phyloP scores from a whole-genome alignment of 2,888 invertebrate genomes.

The Apodemia mormo region DNA sequence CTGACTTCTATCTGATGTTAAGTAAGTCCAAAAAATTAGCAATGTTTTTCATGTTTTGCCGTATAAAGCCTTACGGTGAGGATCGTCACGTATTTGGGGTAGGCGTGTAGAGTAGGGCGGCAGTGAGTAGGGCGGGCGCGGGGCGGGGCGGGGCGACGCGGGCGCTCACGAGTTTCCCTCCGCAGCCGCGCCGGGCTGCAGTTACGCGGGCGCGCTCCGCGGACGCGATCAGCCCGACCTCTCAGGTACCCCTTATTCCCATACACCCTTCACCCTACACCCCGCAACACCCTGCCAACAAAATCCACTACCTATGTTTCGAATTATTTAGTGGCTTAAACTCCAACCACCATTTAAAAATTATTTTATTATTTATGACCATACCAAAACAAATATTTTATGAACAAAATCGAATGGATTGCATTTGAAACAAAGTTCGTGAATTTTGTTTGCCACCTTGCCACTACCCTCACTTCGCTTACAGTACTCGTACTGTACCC shows the following conservation, averaged over 20 bases:
- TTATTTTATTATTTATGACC: no score
- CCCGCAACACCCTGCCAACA: slow-evolving; percentile 27
- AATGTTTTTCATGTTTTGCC: no score
- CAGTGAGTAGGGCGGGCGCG: background rate
- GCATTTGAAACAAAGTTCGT: background rate
- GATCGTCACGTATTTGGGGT: background rate
- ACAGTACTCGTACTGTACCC: background rate
- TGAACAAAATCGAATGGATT: background rate
- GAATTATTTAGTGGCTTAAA: no score
- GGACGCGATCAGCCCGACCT: slow-evolving; percentile 87
- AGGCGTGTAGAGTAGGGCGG: slow-evolving; percentile 10
- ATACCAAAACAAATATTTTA: background rate
- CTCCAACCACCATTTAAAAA: no score
- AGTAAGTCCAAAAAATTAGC: no score
- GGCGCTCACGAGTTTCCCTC: slow-evolving; percentile 41
- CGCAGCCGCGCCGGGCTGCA: slow-evolving; percentile 70
- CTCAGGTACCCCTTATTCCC: slow-evolving; percentile 86
- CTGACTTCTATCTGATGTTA: no score
- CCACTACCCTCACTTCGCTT: slow-evolving; percentile 11
- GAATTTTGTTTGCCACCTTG: background rate
- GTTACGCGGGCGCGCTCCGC: slow-evolving; percentile 95
- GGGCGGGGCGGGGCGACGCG: slow-evolving; percentile 37
- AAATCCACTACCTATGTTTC: background rate
- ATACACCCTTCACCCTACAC: slow-evolving; percentile 23
- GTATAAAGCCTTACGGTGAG: no score